A percentile compares a stretch with the other conserved stretches of the same genome.
phyloP scores from a whole-genome alignment of 2,113 vertebrate genomes.

The Chaenocephalus aceratus region DNA sequence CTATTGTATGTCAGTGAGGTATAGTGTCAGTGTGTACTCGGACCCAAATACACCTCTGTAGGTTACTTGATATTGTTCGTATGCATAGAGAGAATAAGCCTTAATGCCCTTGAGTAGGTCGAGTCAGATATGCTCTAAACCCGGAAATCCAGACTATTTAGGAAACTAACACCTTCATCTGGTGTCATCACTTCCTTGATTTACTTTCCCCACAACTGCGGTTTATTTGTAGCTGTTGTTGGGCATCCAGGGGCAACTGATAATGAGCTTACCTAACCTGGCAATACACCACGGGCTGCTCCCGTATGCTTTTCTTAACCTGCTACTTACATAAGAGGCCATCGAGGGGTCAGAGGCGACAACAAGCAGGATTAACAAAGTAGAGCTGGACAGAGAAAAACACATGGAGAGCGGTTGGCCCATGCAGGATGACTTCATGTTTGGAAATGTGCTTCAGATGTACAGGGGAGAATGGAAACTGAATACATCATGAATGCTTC shows the following conservation, averaged over 20 bases:
- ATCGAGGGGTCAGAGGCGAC: conserved; percentile 57
- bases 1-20: background rate
- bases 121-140: background rate
- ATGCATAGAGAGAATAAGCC: background rate
- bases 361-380: conserved; percentile 61
- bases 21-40: conserved; percentile 2
- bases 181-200: background rate
- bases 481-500: background rate
- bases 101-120: background rate
- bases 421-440: background rate
- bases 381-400: conserved; percentile 11
- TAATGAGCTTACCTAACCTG: conserved; percentile 74
- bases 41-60: background rate
- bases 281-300: conserved; percentile 29
- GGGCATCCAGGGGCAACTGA: conserved; percentile 46
- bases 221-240: conserved; percentile 49
- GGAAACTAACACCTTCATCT: background rate
- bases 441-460: background rate
- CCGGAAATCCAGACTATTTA: background rate
- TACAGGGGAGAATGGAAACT: background rate
- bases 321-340: conserved; percentile 67
- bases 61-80: background rate
- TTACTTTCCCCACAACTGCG: background rate
- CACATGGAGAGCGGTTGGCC: conserved; percentile 15
- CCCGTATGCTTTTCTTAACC: conserved; percentile 48